These are phyloP conservation scores for Podilymbus podiceps DNA, from an alignment of 2,113 vertebrate species.

Conservation along the genomic window DNA sequence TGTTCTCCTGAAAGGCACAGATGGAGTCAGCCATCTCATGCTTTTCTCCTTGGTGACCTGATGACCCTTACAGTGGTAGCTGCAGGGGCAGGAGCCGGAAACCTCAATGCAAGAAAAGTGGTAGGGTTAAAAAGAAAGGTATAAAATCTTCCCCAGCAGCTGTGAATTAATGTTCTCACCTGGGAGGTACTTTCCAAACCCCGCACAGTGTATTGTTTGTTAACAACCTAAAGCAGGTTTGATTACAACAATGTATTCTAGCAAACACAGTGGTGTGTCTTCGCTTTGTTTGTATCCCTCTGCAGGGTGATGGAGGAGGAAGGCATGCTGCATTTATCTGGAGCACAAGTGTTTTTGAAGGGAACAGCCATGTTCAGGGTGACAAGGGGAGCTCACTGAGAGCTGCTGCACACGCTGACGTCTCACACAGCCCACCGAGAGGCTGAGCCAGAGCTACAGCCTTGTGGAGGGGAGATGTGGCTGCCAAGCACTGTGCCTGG, in stretches of 20 bases:
- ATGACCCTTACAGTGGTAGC: neutral
- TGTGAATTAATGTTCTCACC: neutral
- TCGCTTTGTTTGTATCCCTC: neutral
- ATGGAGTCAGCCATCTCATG: neutral
- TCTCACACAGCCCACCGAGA: neutral
- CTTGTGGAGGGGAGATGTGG: fast-evolving
- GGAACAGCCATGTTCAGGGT: neutral
- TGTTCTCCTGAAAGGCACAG: neutral
- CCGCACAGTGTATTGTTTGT: neutral
- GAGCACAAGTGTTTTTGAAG: neutral
- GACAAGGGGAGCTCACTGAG: neutral
- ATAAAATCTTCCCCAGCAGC: neutral
- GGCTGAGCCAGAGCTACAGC: neutral
- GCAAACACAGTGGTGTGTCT: neutral
- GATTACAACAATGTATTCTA: neutral
- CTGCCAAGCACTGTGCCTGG: fast-evolving
- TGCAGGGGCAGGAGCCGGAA: neutral
- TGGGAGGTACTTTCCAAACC: neutral
- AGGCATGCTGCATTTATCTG: neutral
- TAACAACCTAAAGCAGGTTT: neutral
- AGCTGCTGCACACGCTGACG: neutral
- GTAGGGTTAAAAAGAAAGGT: neutral
- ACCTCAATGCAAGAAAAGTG: neutral
- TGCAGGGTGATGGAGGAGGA: neutral
- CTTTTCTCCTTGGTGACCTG: neutral